Base-by-base conservation (phyloP, 2,113 vertebrate species). In the Pholis gunnellus region DNA sequence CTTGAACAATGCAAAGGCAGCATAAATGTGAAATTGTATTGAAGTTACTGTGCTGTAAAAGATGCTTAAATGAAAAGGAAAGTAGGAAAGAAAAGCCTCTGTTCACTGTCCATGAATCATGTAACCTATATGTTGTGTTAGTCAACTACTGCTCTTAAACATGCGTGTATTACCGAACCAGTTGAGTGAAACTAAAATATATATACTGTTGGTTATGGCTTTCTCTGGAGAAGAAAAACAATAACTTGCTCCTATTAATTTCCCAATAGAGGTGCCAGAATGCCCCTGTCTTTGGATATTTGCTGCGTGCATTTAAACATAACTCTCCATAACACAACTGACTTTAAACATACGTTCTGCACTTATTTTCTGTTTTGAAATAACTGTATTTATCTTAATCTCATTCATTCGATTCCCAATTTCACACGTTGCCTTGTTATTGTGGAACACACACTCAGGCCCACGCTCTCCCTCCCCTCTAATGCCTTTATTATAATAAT, bases 401-500 rank as follows among this genome's bases (percentile, higher is more conserved):
- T 31, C 9, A 25, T 60, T 48, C 13, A 71, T 78, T 81, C 68
- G 60, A 78, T 57, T 34, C 54, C 25, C 54, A 29, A 22, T 27
- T 44, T 15, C 52, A 75, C 48, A 29, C 31, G 57, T 74, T n/a
- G 44, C 72, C 75, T 72, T 31, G 79, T 90, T 71, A 77, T 54
- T 57, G 54, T 69, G 36, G 56, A 81, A 31, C 71, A 63, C 17
- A 4, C 50, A 44, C 50, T 40, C 73, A 42, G 29, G 8, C 7
- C 3, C 75, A 15, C 70, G 25, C 25, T 42, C 52, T 34, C 54
- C 40, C 20, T 31, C 36, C 48, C 48, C 68, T 77, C 34, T 72
- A 56, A 59, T 76, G 60, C 72, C 40, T 83, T 84, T 75, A 83
- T 82, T 79, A 79, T 73, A 74, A 77, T 79, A 87, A 87, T 81